phyloP scores from a whole-genome alignment of 2,797 vertebrate genomes.

The Gallinago nigripennis region DNA sequence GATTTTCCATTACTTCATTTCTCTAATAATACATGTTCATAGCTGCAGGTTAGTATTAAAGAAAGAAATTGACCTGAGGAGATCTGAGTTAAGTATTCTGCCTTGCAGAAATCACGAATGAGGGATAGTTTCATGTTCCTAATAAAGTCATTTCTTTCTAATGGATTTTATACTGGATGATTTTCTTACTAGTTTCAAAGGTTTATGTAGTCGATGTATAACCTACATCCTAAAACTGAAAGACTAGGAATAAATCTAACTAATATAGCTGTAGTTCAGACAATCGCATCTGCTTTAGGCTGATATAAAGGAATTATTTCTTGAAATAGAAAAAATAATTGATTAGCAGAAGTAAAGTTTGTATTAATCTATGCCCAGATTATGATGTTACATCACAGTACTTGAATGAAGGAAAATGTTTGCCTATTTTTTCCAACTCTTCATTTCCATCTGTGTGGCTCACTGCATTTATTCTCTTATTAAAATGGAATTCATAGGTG shows the following conservation, averaged over 20 bases:
- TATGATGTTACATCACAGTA: neutral
- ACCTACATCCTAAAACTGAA: neutral
- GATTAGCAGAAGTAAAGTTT: neutral
- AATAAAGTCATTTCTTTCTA: constrained; percentile 45
- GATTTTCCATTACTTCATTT: constrained; percentile 61
- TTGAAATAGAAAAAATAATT: neutral
- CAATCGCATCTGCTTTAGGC: neutral
- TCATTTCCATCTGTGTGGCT: neutral
- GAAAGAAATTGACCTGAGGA: constrained; percentile 44
- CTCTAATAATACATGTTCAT: constrained; percentile 43
- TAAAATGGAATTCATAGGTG: neutral
- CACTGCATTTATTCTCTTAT: neutral
- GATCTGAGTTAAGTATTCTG: constrained; percentile 18
- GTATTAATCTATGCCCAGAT: neutral
- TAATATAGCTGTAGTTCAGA: neutral
- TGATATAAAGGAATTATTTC: neutral
- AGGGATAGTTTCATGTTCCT: neutral
- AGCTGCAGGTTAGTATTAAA: constrained; percentile 48
- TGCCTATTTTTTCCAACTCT: neutral
- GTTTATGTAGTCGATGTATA: neutral
- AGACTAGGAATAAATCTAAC: neutral
- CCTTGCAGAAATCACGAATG: neutral
- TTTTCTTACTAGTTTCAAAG: constrained; percentile 12
- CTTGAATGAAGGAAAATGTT: neutral
- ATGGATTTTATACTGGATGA: constrained; percentile 24